Conservation (phyloP, 2,797 vertebrate species). For the Macropus fuliginosus region DNA sequence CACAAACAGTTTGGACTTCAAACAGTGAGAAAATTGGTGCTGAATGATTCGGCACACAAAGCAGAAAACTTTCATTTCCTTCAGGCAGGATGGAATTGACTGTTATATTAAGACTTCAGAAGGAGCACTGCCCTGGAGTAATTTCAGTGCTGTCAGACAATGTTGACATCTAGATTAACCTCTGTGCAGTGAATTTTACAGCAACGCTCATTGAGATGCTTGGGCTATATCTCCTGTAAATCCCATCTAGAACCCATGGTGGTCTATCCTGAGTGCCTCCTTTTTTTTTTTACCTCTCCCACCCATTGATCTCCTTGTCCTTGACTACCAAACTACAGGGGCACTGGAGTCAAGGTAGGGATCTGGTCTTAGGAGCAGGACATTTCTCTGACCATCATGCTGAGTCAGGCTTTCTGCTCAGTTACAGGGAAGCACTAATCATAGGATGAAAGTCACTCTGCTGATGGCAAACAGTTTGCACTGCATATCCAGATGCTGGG, state of each 20-base stretch:
- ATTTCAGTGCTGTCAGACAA: constrained; percentile 90
- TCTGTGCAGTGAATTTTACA: constrained; percentile 87
- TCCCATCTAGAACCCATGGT: constrained; percentile 72
- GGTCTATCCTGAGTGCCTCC: constrained; percentile 64
- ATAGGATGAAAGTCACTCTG: constrained; percentile 57
- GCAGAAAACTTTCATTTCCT: constrained; percentile 88
- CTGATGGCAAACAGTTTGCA: constrained; percentile 61
- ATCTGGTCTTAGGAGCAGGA: constrained; percentile 52
- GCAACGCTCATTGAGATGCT: constrained; percentile 91
- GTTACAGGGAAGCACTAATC: constrained; percentile 65
- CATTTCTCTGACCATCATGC: constrained; percentile 71
- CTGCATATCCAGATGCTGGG: constrained; percentile 1
- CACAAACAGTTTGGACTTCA: constrained; percentile 86
- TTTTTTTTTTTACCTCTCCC: not conserved
- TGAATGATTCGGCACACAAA: constrained; percentile 85
- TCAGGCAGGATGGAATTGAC: constrained; percentile 87
- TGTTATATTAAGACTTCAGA: constrained; percentile 90
- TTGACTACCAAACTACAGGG: constrained; percentile 23
- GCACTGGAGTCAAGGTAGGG: constrained; percentile 50
- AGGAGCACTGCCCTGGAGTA: constrained; percentile 88
- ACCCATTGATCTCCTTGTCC: not conserved
- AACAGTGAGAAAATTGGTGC: constrained; percentile 86
- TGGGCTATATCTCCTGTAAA: constrained; percentile 78
- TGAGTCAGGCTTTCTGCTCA: constrained; percentile 68
- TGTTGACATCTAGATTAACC: constrained; percentile 96